Evolutionary conservation across 2,797 vertebrate species (phyloP).

Genomic region (Epinephelus malabaricus): DNA sequence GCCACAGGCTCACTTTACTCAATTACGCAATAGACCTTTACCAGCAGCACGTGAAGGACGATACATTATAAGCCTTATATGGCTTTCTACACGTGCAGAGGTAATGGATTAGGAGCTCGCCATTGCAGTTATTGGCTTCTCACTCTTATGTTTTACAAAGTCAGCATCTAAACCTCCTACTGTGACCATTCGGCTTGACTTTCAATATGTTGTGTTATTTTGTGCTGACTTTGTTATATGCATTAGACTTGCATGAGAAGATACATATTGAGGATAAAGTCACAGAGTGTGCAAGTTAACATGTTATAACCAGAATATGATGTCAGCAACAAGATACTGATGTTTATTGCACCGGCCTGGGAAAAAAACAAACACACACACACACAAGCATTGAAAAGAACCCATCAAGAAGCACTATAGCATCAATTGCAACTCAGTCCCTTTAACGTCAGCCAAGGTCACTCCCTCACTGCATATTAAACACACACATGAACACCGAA

Average conservation of each 20-base stretch:
- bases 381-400: neutral
- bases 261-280: slow-evolving; percentile 31
- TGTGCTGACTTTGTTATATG: slow-evolving; percentile 31
- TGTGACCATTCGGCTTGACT: slow-evolving; percentile 23
- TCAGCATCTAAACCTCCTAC: slow-evolving; percentile 51
- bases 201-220: slow-evolving; percentile 41
- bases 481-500: neutral
- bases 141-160: slow-evolving; percentile 49
- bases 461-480: slow-evolving; percentile 17
- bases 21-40: slow-evolving; percentile 77
- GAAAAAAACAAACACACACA: neutral
- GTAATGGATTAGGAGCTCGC: slow-evolving; percentile 58
- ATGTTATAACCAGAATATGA: slow-evolving; percentile 33
- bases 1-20: slow-evolving; percentile 51
- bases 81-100: slow-evolving; percentile 32
- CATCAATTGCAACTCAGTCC: slow-evolving; percentile 31
- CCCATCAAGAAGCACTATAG: slow-evolving; percentile 10
- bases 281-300: slow-evolving; percentile 20
- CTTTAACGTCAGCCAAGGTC: slow-evolving; percentile 65
- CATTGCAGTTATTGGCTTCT: slow-evolving; percentile 59
- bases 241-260: slow-evolving; percentile 37
- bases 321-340: slow-evolving; percentile 35
- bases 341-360: neutral
- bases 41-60: slow-evolving; percentile 69
- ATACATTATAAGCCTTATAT: slow-evolving; percentile 51